Conservation (phyloP, 64 coral and sea anemone species). For the Stylophora pistillata region DNA sequence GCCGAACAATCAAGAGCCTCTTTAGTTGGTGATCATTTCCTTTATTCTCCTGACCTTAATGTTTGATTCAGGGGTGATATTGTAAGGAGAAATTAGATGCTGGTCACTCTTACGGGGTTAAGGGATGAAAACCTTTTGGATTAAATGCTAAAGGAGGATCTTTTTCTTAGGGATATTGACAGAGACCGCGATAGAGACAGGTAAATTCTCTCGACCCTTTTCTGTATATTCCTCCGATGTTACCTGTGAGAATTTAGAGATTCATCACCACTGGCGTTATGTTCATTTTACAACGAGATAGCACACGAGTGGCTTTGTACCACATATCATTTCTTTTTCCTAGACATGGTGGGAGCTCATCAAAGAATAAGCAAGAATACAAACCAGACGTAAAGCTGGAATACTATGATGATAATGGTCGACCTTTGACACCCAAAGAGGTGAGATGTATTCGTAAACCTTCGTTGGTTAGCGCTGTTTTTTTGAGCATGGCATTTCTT, state of each 20-base stretch:
- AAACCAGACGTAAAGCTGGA: constrained; percentile 87
- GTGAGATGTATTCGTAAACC: neutral
- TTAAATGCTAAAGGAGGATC: neutral
- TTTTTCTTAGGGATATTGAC: constrained; percentile 26
- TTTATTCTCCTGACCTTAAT: no score
- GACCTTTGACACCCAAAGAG: constrained; percentile 80
- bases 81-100: no score
- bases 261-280: neutral
- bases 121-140: neutral
- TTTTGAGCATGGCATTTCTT: no score
- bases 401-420: constrained; percentile 80
- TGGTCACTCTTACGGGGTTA: no score
- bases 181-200: constrained; percentile 65
- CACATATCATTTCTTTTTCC: neutral
- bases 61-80: no score
- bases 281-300: neutral
- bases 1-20: no score
- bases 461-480: neutral
- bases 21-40: no score
- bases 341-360: constrained; percentile 57
- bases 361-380: constrained; percentile 79
- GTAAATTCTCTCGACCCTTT: neutral
- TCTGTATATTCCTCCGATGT: neutral
- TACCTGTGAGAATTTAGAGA: neutral
- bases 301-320: neutral